Conservation (phyloP, 2,888 invertebrate genomes). For the Chirona hameri region DNA sequence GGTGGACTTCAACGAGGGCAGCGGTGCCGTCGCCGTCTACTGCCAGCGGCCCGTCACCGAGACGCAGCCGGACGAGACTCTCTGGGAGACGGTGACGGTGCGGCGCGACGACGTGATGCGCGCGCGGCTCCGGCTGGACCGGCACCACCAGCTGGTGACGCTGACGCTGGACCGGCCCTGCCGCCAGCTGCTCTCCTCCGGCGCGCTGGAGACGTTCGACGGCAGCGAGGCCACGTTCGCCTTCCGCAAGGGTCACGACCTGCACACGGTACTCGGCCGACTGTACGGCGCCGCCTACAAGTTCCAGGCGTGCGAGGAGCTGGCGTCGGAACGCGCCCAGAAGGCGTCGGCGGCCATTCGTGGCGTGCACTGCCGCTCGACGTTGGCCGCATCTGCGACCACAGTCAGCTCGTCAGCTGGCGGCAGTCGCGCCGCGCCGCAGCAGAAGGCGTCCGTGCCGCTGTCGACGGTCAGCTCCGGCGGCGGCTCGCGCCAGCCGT, state of each 20-base stretch:
- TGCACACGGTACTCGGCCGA: neutral
- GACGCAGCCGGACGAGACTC: constrained; percentile 13
- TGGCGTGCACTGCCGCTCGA: neutral
- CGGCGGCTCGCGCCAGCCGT: neutral
- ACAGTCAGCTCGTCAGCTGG: neutral
- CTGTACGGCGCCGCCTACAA: neutral
- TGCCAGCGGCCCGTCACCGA: constrained; percentile 33
- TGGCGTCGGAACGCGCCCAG: neutral
- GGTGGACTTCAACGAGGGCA: constrained; percentile 39
- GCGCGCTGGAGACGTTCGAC: neutral
- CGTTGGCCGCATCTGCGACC: neutral
- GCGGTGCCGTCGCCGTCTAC: constrained; percentile 33
- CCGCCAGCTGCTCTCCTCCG: constrained; percentile 33
- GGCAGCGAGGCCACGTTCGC: neutral
- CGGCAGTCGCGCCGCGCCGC: neutral
- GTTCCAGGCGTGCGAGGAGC: constrained; percentile 23
- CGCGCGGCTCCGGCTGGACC: constrained; percentile 6
- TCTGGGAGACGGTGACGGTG: constrained; percentile 34
- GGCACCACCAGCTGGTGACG: constrained; percentile 5
- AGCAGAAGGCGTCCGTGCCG: neutral
- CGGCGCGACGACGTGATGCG: constrained; percentile 31
- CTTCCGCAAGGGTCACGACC: neutral
- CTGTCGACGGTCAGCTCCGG: neutral
- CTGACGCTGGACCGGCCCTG: constrained; percentile 26
- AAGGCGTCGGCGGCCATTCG: neutral